Evolutionary conservation across 64 coral and sea anemone genomes (phyloP).

Genomic region (Pachyseris speciosa): DNA sequence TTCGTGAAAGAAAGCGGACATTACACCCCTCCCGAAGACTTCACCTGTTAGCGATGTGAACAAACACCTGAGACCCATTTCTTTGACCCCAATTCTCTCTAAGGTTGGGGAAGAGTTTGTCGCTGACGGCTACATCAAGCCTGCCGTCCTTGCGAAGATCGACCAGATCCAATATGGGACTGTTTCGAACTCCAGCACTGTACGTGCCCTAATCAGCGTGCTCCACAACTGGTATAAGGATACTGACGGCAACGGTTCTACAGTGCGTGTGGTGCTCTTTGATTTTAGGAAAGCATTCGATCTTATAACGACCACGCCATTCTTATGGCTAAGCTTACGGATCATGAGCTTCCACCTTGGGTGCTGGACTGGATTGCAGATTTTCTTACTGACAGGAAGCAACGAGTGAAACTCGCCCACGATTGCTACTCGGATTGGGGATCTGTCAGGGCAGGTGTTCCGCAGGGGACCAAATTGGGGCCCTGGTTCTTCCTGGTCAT

Average conservation of each 20-base stretch:
- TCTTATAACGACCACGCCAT: conserved; percentile 43
- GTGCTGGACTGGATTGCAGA: not conserved
- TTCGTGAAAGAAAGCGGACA: conserved; percentile 39
- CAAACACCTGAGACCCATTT: conserved; percentile 58
- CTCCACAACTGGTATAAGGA: conserved; percentile 30
- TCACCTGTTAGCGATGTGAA: conserved; percentile 20
- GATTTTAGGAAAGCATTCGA: conserved; percentile 35
- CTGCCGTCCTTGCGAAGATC: conserved; percentile 41
- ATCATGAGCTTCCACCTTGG: not conserved
- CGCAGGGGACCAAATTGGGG: conserved; percentile 37
- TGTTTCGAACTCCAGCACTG: conserved; percentile 37
- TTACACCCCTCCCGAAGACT: conserved; percentile 30
- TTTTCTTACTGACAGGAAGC: conserved; percentile 14
- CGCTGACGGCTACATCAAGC: conserved; percentile 39
- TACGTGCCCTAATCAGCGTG: conserved; percentile 39
- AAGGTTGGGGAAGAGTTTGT: conserved; percentile 53
- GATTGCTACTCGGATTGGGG: conserved; percentile 65
- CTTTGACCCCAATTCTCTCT: conserved; percentile 57
- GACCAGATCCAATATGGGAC: conserved; percentile 22
- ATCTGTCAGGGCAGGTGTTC: conserved; percentile 45
- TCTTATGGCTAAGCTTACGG: conserved; percentile 13
- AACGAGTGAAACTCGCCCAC: conserved; percentile 46
- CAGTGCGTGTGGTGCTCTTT: conserved; percentile 4
- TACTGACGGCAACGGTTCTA: conserved; percentile 44
- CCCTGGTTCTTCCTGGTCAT: conserved; percentile 61